Conservation (phyloP, 2,888 invertebrate species). For the Leucophenga montana region DNA sequence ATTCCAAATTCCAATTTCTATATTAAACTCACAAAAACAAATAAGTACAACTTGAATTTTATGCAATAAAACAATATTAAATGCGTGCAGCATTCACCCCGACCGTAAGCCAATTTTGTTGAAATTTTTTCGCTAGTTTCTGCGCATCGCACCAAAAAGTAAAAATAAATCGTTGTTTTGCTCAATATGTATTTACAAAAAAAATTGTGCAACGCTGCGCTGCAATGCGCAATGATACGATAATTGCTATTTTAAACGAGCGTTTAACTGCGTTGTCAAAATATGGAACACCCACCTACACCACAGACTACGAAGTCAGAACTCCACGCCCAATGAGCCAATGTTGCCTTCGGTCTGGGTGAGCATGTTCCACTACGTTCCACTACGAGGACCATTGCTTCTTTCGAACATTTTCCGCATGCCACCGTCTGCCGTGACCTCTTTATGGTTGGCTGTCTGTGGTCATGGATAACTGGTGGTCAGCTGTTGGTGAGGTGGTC, state of each 20-base stretch:
- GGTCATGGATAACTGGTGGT: conserved; percentile 14
- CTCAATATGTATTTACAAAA: not conserved
- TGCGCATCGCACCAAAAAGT: too few relatives aligned
- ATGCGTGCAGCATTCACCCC: too few relatives aligned
- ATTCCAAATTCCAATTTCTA: too few relatives aligned
- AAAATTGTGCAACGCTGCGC: not conserved
- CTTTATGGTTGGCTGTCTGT: conserved; percentile 1
- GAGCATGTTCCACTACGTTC: too few relatives aligned
- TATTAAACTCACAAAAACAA: too few relatives aligned
- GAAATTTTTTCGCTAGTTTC: too few relatives aligned
- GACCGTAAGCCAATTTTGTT: too few relatives aligned
- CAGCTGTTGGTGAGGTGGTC: not conserved
- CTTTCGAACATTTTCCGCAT: too few relatives aligned
- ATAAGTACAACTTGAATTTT: too few relatives aligned
- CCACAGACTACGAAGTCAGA: not conserved
- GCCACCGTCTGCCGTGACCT: not conserved
- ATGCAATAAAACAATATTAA: too few relatives aligned
- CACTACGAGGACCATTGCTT: too few relatives aligned
- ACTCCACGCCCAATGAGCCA: not conserved
- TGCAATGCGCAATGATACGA: conserved; percentile 15
- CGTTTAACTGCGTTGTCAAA: conserved; percentile 25
- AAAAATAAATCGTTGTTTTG: not conserved
- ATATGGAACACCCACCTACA: not conserved
- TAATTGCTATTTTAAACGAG: conserved; percentile 26
- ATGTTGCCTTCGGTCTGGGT: not conserved